These are phyloP conservation scores for Mirounga angustirostris DNA, from an alignment of 2,113 vertebrate species.

Conservation along the genomic window DNA sequence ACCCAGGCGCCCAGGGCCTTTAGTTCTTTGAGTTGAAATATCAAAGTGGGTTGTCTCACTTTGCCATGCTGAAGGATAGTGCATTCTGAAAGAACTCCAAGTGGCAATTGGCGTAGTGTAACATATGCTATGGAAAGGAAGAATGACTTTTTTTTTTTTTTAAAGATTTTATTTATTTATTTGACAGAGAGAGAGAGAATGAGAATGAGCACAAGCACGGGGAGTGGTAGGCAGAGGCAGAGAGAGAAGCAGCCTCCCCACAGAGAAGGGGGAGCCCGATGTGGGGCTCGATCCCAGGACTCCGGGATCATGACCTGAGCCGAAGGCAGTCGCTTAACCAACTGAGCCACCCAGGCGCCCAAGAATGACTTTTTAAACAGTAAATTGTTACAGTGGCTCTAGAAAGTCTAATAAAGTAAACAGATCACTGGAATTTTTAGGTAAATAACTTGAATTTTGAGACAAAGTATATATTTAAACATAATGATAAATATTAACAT, in stretches of 20 bases:
- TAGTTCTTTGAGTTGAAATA: background rate
- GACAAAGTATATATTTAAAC: background rate
- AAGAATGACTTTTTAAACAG: background rate
- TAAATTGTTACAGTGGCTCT: background rate
- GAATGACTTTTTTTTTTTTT: background rate
- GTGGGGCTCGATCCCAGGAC: no score
- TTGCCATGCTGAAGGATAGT: fast-evolving
- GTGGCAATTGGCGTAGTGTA: background rate
- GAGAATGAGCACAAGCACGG: no score
- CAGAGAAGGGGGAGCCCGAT: no score
- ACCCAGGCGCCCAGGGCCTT: background rate
- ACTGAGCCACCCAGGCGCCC: no score
- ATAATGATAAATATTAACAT: background rate
- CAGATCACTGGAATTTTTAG: background rate
- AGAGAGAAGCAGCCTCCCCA: no score
- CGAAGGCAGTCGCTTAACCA: no score
- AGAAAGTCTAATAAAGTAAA: background rate
- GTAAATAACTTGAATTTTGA: background rate
- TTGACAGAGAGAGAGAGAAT: no score
- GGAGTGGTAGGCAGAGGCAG: no score
- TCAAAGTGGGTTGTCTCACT: background rate
- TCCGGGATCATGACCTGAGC: no score
- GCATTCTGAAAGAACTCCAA: background rate
- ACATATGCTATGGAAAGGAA: background rate
- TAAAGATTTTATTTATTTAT: no score